phyloP scores from a whole-genome alignment of 1,140 invertebrate species.

The Leptopilina boulardi region DNA sequence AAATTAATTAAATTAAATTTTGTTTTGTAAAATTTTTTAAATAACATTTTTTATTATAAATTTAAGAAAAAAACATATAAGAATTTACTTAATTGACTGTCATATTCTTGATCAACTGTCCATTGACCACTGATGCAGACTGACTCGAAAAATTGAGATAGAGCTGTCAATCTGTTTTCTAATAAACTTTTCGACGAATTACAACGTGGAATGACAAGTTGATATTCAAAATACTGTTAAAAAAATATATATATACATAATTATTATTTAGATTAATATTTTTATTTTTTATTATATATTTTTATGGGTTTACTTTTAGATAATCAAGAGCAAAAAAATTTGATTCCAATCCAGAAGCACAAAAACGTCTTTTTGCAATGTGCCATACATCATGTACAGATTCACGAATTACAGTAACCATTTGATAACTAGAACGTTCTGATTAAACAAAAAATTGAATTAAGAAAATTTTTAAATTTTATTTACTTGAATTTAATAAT shows the following conservation, averaged over 20 bases:
- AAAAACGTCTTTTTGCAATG: constrained; percentile 81
- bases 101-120: constrained; percentile 81
- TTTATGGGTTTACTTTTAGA: constrained; percentile 47
- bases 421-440: constrained; percentile 80
- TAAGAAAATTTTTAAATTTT: background rate
- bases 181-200: constrained; percentile 80
- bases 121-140: constrained; percentile 90
- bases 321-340: constrained; percentile 35
- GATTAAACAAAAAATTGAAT: constrained; percentile 53
- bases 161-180: constrained; percentile 83
- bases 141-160: constrained; percentile 82
- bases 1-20: constrained; percentile 30
- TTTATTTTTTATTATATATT: constrained; percentile 15
- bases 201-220: constrained; percentile 81
- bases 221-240: constrained; percentile 83
- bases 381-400: constrained; percentile 78
- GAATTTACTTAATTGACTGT: constrained; percentile 83
- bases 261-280: background rate
- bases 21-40: too few species aligned
- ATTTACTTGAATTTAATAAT: constrained; percentile 37
- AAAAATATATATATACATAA: constrained; percentile 49
- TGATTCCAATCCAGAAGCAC: constrained; percentile 84
- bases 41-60: constrained; percentile 34
- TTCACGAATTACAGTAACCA: constrained; percentile 84
- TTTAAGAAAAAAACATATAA: constrained; percentile 51